A percentile compares a stretch with the other conserved stretches of the same genome.
These are phyloP conservation scores for Ceramica pisi DNA, from an alignment of 2,888 invertebrate genomes.

Conservation along the genomic window DNA sequence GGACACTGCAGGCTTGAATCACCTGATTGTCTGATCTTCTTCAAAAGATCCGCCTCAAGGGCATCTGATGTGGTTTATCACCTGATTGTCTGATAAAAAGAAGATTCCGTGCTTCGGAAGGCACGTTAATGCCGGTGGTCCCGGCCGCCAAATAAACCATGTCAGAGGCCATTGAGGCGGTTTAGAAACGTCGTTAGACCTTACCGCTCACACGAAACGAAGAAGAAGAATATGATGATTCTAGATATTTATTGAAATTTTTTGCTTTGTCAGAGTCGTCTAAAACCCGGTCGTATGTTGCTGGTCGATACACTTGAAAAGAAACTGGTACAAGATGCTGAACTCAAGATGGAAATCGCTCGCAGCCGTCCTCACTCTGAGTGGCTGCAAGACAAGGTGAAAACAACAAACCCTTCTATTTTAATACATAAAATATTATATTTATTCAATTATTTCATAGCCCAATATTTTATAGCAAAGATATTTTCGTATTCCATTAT, in stretches of 20 bases:
- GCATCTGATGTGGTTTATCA: no score
- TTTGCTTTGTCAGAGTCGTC: constrained; percentile 94
- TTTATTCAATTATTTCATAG: background rate
- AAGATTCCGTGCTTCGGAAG: no score
- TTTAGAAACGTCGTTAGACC: no score
- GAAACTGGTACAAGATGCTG: constrained; percentile 97
- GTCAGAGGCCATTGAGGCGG: no score
- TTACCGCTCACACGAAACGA: no score
- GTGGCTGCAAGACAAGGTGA: constrained; percentile 97
- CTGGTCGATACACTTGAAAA: constrained; percentile 98
- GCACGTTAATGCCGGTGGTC: no score
- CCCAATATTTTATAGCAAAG: background rate
- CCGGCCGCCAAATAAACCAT: no score
- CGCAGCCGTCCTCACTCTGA: constrained; percentile 96
- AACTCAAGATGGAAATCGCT: constrained; percentile 97
- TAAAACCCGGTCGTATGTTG: constrained; percentile 99
- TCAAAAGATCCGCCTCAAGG: no score
- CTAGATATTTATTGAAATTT: background rate
- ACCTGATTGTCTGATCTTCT: no score
- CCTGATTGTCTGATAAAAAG: no score
- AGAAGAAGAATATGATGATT: background rate
- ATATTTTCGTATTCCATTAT: constrained; percentile 7
- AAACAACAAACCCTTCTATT: background rate
- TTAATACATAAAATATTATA: background rate
- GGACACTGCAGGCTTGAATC: no score